A percentile compares a stretch with the other conserved stretches of the same genome.
phyloP scores from a whole-genome alignment of 2,888 invertebrate genomes.

The Lepidochitona cinerea region DNA sequence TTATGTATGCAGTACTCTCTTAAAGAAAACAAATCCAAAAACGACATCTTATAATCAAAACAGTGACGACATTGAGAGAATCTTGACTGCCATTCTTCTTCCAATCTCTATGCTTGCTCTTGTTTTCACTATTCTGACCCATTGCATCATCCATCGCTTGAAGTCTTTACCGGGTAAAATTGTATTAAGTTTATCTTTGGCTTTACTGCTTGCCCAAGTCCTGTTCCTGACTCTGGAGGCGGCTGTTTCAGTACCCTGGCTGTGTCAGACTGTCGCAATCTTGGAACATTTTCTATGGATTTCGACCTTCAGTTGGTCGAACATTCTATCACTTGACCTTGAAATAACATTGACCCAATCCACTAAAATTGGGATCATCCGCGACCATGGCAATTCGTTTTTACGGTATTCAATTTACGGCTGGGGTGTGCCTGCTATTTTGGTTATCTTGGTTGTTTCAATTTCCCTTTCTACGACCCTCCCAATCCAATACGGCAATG shows the following conservation, averaged over 20 bases:
- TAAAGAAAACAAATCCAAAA: not conserved
- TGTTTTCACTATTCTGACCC: not conserved
- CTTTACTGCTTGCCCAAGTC: not conserved
- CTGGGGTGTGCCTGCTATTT: not conserved
- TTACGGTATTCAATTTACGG: not conserved
- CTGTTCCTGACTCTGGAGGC: not conserved
- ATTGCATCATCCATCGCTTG: not conserved
- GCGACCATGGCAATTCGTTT: not conserved
- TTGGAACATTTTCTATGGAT: conserved; percentile 12
- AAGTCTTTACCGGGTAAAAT: not conserved
- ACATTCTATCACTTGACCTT: conserved; percentile 8
- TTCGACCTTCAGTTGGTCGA: conserved; percentile 13
- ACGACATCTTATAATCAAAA: not conserved
- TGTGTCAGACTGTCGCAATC: conserved; percentile 9
- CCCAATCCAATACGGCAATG: not conserved
- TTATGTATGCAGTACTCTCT: not conserved
- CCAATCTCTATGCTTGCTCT: not conserved
- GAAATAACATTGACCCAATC: conserved; percentile 3
- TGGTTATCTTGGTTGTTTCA: not conserved
- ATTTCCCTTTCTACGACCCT: not conserved
- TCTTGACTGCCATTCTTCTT: not conserved
- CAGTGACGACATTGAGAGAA: not conserved
- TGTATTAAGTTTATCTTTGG: not conserved
- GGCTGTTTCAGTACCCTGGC: not conserved
- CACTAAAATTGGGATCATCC: not conserved